Base-by-base conservation (phyloP, 2,113 vertebrate genomes). In the Chelonoidis abingdonii region DNA sequence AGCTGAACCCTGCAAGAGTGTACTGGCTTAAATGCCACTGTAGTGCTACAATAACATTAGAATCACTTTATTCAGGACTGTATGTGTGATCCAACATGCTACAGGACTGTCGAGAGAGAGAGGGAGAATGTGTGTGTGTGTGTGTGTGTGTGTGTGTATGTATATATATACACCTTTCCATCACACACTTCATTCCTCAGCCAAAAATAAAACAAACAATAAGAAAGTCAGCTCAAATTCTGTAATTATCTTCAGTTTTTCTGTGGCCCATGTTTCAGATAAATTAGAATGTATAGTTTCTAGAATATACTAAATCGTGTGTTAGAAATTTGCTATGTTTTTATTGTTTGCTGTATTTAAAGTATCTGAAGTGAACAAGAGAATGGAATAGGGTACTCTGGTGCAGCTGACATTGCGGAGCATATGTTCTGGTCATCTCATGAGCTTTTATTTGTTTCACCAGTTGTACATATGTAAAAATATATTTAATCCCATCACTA, bases 1-100 rank as follows among this genome's bases (percentile, higher is more conserved):
- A 57, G 82, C 80, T 84, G 80, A 62, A 86, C 56, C 62, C 62
- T 92, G 44, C 29, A 83, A 88, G 89, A 81, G 91, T 62, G 1
- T 2, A 16, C 4, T 83, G 2, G 9, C 57, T 91, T 65, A 49
- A 86, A 80, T 93, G 53, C 12, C 21, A 47, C 29, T 38, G 27
- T 2, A 89, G 75, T 38, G 25, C 49, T 88, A 50, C 62, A 79
- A 3, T 38, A 76, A 86, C 52, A 1, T 41, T 69, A 0, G n/a
- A 72, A 10, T 69, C 0, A 0, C 80, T 80, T 88, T 47, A 78
- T 47, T 78, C 25, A 25, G 75, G 25, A 44, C 38, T 75, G 38
- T 10, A 41, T 27, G 24, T 78, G 38, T 78, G 6, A 76, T 44
- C 72, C 21, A 76, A 27, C 6, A 11, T 25, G 38, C 12, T 78